Base-by-base conservation (phyloP, 2,888 invertebrate species). In the Cantharis rufa region DNA sequence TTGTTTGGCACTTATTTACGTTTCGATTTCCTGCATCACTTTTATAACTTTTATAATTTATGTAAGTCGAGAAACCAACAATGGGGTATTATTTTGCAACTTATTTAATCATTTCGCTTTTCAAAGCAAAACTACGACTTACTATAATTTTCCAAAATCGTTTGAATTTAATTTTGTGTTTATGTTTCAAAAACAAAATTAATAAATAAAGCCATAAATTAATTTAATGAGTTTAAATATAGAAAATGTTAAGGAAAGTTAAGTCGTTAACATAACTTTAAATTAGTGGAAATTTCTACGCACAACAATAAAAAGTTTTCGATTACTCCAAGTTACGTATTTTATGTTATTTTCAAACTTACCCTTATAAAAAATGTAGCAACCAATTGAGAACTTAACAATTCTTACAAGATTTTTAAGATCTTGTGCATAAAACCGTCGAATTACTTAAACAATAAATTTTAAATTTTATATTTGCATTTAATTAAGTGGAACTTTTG, bases 1-100 rank as follows among this genome's bases (percentile, higher is more conserved):
- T 80, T 72, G 72, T 72, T 72, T 72, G 75, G 75, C 69, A 69
- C 66, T 77, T 77, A 75, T 75, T 78, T 78, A 72, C 62, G 72
- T 75, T 78, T 75, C 74, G 71, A 77, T 74, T 72, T 71, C 74
- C 72, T 70, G 15, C 64, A 11, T 48, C 68, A 32, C 32, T 32
- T 70, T 69, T 70, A 66, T 66, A 66, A 66, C 64, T 66, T 66
- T 66, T 66, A 66, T 66, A 66, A 66, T 66, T 21, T 66, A 66
- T 18, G 18, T 66, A 15, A 66, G 64, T 66, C 64, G 24, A 66
- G 13, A 66, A 66, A 66, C 64, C 24, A 66, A 66, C 21, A 66
- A 66, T 66, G 64, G 64, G 64, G 18, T 10, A 66, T 66, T 66
- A 66, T 24, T 66, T 7, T n/a, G 48, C 48, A 48, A 48, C 48